Conservation (phyloP, 2,888 invertebrate genomes). For the Trissolcus japonicus region DNA sequence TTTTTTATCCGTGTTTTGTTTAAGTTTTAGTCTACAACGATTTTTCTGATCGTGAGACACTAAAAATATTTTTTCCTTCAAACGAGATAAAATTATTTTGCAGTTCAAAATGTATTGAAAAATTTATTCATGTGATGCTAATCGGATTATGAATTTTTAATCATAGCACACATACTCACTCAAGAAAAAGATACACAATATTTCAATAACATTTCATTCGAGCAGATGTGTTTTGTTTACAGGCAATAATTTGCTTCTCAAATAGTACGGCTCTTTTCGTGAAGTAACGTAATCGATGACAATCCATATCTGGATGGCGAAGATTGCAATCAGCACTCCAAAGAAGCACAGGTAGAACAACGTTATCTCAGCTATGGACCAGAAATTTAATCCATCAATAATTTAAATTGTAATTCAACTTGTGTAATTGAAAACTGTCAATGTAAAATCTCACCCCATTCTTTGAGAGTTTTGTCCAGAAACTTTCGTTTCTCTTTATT, state of each 20-base stretch:
- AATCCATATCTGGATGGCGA: constrained; percentile 67
- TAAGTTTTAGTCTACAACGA: too few species aligned
- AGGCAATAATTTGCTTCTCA: background rate
- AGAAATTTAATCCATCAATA: constrained; percentile 18
- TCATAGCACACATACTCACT: too few species aligned
- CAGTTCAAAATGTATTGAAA: too few species aligned
- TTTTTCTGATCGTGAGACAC: too few species aligned
- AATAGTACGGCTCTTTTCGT: constrained; percentile 61
- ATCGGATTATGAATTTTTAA: too few species aligned
- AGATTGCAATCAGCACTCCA: constrained; percentile 64
- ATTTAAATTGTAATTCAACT: constrained; percentile 11
- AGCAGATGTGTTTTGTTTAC: background rate
- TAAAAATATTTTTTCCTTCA: too few species aligned
- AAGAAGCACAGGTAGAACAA: constrained; percentile 70
- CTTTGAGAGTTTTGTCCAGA: constrained; percentile 65
- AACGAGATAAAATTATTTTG: too few species aligned
- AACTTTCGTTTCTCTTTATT: constrained; percentile 64
- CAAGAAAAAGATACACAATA: too few species aligned
- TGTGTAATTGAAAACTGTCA: background rate
- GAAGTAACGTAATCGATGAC: constrained; percentile 61
- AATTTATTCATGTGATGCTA: too few species aligned
- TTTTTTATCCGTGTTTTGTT: too few species aligned
- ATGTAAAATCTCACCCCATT: constrained; percentile 66
- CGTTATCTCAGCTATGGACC: constrained; percentile 60
- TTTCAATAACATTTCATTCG: too few species aligned